Percentiles rank a stretch among this genome's conserved stretches.
These are phyloP conservation scores for Epistrophe grossulariae DNA, from an alignment of 2,888 invertebrate genomes.

Conservation along the genomic window DNA sequence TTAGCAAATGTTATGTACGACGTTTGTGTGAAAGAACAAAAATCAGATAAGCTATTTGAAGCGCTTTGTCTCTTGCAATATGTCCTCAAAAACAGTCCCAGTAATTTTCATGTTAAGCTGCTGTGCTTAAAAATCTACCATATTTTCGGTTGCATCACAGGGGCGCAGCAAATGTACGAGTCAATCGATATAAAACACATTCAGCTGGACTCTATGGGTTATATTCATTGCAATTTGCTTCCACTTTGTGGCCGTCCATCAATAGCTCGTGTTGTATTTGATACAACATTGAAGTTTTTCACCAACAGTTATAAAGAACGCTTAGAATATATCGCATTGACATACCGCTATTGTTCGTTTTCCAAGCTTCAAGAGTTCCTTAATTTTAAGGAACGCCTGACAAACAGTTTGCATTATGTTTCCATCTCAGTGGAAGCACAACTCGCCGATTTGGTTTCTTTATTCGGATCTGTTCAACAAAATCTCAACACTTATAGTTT, in stretches of 20 bases:
- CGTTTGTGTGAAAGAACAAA: conserved; percentile 85
- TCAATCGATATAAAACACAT: conserved; percentile 96
- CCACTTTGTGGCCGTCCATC: conserved; percentile 89
- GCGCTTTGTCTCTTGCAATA: conserved; percentile 90
- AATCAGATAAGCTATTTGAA: conserved; percentile 86
- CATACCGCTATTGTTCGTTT: conserved; percentile 97
- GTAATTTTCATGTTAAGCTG: conserved; percentile 95
- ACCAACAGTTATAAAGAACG: conserved; percentile 95
- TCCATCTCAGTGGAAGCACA: conserved; percentile 88
- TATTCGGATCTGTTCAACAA: conserved; percentile 82
- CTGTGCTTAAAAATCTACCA: conserved; percentile 93
- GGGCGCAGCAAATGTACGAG: conserved; percentile 90
- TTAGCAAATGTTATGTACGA: conserved; percentile 84
- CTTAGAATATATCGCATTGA: conserved; percentile 94
- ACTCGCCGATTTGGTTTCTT: conserved; percentile 87
- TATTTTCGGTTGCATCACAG: conserved; percentile 88
- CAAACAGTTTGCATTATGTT: conserved; percentile 92
- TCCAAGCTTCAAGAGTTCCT: conserved; percentile 95
- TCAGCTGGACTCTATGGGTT: conserved; percentile 95
- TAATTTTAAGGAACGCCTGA: conserved; percentile 91
- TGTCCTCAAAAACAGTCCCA: conserved; percentile 90
- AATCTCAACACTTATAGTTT: conserved; percentile 85
- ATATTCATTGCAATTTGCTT: conserved; percentile 91
- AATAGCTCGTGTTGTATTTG: conserved; percentile 88
- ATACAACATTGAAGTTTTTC: conserved; percentile 93